A percentile compares a stretch with the other conserved stretches of the same genome.
Conservation (phyloP, 2,888 invertebrate genomes). For the Netelia fuscicornis region DNA sequence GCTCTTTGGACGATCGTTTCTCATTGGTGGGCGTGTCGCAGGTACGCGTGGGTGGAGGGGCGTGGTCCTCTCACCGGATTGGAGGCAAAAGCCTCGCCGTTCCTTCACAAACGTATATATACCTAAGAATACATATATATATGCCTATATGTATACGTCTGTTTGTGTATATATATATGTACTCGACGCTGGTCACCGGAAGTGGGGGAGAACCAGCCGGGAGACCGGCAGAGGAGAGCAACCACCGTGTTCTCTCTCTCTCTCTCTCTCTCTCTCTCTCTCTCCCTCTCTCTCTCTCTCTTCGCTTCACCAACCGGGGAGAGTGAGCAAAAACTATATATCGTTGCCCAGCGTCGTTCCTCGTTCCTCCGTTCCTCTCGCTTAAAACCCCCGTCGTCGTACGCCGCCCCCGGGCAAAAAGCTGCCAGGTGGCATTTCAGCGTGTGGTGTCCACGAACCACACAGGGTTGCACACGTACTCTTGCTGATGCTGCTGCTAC, state of each 20-base stretch:
- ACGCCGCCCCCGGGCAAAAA: slow-evolving; percentile 79
- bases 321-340: slow-evolving; percentile 81
- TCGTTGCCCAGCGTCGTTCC: slow-evolving; percentile 71
- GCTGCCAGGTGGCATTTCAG: slow-evolving; percentile 84
- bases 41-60: slow-evolving; percentile 84
- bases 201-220: slow-evolving; percentile 68
- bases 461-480: slow-evolving; percentile 20
- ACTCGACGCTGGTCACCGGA: slow-evolving; percentile 63
- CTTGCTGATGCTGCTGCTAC: slow-evolving; percentile 11
- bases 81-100: slow-evolving; percentile 73
- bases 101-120: slow-evolving; percentile 46
- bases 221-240: slow-evolving; percentile 49
- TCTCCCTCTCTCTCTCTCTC: background rate
- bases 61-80: slow-evolving; percentile 80
- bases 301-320: slow-evolving; percentile 13
- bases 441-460: slow-evolving; percentile 73
- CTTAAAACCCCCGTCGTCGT: slow-evolving; percentile 50
- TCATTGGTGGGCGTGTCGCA: slow-evolving; percentile 82
- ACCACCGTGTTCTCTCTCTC: slow-evolving; percentile 25
- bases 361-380: slow-evolving; percentile 53
- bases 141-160: background rate
- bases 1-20: slow-evolving; percentile 65
- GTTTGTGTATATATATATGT: slow-evolving; percentile 9
- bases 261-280: background rate
- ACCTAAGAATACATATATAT: background rate